These are phyloP conservation scores for Triplophysa siluroides DNA, from an alignment of 2,113 vertebrate genomes.

Conservation along the genomic window DNA sequence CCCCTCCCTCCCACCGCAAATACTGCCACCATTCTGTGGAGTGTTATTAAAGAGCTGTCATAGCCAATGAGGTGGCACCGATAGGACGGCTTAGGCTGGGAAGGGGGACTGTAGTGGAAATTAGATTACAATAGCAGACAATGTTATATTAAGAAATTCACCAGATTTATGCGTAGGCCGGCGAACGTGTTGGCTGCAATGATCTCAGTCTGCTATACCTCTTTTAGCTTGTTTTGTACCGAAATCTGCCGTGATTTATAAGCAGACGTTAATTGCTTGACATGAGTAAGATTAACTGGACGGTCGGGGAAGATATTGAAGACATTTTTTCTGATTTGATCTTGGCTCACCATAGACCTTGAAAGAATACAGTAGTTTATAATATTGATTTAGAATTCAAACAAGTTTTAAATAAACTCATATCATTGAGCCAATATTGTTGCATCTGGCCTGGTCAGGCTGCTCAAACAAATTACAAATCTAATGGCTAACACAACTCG, in stretches of 20 bases:
- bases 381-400: too few relatives aligned
- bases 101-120: slow-evolving; percentile 71
- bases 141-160: slow-evolving; percentile 76
- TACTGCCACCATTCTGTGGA: slow-evolving; percentile 74
- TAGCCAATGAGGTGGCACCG: slow-evolving; percentile 73
- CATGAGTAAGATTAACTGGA: not conserved
- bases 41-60: slow-evolving; percentile 88
- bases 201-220: not conserved
- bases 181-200: not conserved
- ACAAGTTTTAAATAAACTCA: too few relatives aligned
- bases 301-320: too few relatives aligned
- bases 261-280: not conserved
- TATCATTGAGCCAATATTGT: too few relatives aligned
- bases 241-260: not conserved
- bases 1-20: slow-evolving; percentile 72
- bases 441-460: too few relatives aligned
- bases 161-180: slow-evolving; percentile 70
- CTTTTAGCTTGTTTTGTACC: not conserved
- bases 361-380: too few relatives aligned
- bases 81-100: not conserved
- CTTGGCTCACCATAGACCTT: too few relatives aligned
- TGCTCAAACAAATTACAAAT: too few relatives aligned
- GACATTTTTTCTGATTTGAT: too few relatives aligned
- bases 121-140: slow-evolving; percentile 72
- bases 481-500: not conserved